Base-by-base conservation (phyloP, 1,140 invertebrate species). In the Antheraea mylitta region DNA sequence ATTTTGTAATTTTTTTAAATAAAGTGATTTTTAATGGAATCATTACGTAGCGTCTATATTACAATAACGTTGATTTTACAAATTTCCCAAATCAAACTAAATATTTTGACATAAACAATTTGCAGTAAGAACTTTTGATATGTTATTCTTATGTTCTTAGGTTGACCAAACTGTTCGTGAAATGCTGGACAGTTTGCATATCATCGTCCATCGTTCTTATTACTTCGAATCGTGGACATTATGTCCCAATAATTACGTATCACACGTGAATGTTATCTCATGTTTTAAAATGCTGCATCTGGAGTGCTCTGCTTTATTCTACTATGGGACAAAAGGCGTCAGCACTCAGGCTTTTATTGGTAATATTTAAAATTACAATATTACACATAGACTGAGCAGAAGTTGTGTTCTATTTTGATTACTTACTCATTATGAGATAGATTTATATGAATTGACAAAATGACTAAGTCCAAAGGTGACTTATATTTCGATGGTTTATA, bases 281-380 rank as follows among this genome's bases (percentile, higher is more conserved):
- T 66, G 85, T 8, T 77, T 76, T 67, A 63, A 81, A 7, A 62
- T 75, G 18, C 16, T 91, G 11, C 69, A 70, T 0, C 19, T 91
- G 19, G 70, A 82, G 10, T 89, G 87, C 64, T 67, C 75, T 10
- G 82, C 77, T 0, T 79, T 91, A 6, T 91, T 91, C 67, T 91
- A 86, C 67, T 91, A 89, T 30, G 86, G 86, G 0, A 79, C 64
- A 64, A 62, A 42, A 7, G 84, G 80, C 6, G 72, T 91, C 5
- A 79, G 85, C 66, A 77, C 83, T 64, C 67, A 81, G 19, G 78
- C 83, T 6, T 86, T 82, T 70, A 66, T 83, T 66, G 86, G 88
- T 89, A 70, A 77, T 37, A 7, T 13, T 53, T 53, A 16, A 16
- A 53, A 53, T n/a, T 53, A 16, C 9, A 6, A 53, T 42, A 9